These are phyloP conservation scores for Trissolcus brochymenae DNA, from an alignment of 2,888 invertebrate genomes.

Conservation along the genomic window DNA sequence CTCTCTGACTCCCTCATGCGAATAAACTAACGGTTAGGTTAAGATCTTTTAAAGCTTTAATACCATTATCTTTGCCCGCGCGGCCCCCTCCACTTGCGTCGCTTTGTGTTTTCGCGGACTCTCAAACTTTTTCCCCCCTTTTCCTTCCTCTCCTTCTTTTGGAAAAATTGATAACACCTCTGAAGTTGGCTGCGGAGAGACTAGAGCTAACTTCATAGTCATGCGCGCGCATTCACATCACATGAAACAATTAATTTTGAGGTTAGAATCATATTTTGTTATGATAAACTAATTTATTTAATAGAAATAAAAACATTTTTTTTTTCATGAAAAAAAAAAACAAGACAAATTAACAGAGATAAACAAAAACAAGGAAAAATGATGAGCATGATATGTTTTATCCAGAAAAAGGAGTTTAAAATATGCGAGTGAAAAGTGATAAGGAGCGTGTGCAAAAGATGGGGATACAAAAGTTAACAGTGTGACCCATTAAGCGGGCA, in stretches of 20 bases:
- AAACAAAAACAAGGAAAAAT: no score
- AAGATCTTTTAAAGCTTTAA: conserved; percentile 73
- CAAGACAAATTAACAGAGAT: no score
- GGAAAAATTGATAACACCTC: conserved; percentile 44
- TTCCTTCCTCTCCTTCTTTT: conserved; percentile 36
- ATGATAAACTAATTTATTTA: no score
- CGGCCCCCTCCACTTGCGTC: conserved; percentile 39
- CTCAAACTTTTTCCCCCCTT: conserved; percentile 36
- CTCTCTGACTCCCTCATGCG: conserved; percentile 74
- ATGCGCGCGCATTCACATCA: not conserved
- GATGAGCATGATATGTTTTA: no score
- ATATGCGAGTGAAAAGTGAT: not conserved
- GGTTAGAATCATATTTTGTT: no score
- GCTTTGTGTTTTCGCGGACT: conserved; percentile 14
- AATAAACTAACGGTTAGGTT: conserved; percentile 75
- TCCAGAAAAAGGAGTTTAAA: not conserved
- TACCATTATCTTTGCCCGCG: conserved; percentile 71
- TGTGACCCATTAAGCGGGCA: no score
- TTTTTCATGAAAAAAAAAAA: no score
- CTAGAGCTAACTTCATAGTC: not conserved
- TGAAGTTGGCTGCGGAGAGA: conserved; percentile 21
- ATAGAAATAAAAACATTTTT: no score
- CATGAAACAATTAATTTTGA: not conserved
- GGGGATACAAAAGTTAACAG: not conserved
- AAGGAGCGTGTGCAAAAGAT: no score